Evolutionary conservation across 2,888 invertebrate species (phyloP).

Genomic region (Chirona hameri): DNA sequence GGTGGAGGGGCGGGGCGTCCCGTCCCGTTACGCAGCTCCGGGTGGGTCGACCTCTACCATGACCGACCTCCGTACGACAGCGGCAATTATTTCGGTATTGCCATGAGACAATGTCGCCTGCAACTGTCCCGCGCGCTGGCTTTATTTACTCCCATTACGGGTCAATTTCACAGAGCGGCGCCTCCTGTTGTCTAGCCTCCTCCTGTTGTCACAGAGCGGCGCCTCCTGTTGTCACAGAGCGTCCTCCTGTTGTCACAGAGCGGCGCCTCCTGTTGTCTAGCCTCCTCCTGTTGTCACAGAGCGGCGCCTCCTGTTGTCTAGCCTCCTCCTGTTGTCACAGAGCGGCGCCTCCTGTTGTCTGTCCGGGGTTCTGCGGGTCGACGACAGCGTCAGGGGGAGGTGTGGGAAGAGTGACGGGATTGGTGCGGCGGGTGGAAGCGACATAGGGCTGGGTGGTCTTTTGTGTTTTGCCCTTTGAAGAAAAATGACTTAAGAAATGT

Average conservation of each 20-base stretch:
- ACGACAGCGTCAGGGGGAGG: no score
- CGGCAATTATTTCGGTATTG: not conserved
- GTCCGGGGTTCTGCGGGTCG: no score
- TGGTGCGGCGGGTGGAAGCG: no score
- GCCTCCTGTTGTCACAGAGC: not conserved
- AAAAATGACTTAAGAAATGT: no score
- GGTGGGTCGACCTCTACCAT: not conserved
- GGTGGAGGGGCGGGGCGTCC: not conserved
- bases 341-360: not conserved
- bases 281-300: not conserved
- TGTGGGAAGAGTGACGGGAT: no score
- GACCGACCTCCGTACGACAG: not conserved
- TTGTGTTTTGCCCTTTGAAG: no score
- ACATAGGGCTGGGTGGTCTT: no score
- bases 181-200: not conserved
- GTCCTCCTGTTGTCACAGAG: no score
- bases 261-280: not conserved
- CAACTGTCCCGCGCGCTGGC: not conserved
- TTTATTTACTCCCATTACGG: not conserved
- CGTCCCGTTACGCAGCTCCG: not conserved
- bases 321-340: no score
- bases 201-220: not conserved
- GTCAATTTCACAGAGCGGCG: not conserved
- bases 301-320: not conserved
- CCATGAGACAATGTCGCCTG: not conserved